phyloP scores from a whole-genome alignment of 2,797 vertebrate genomes.

The Novumbra hubbsi region DNA sequence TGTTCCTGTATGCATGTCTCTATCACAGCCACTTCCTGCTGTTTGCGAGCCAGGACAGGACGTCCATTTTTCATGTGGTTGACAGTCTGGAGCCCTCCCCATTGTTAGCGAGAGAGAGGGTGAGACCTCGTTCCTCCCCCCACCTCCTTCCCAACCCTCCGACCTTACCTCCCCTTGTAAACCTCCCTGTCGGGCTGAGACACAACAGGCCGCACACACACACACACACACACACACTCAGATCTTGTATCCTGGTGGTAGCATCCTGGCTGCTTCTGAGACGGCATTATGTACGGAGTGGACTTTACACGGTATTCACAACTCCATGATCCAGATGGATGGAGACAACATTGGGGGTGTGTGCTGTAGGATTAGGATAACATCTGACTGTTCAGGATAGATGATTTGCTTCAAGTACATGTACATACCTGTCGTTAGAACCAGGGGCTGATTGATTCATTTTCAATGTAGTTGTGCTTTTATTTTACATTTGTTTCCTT shows the following conservation, averaged over 20 bases:
- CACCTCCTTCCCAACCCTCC: conserved; percentile 15
- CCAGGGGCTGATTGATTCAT: neutral
- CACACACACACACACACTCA: neutral
- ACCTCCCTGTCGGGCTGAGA: conserved; percentile 19
- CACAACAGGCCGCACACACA: neutral
- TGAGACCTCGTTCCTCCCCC: conserved; percentile 10
- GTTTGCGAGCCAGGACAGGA: conserved; percentile 60
- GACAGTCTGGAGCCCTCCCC: conserved; percentile 54
- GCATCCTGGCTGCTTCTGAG: neutral
- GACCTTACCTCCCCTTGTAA: conserved; percentile 20
- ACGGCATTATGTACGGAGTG: neutral
- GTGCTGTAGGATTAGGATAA: neutral
- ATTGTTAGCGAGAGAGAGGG: conserved; percentile 50
- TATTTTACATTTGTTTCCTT: neutral
- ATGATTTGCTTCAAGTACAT: neutral
- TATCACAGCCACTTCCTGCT: conserved; percentile 53
- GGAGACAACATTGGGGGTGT: neutral
- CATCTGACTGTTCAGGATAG: neutral
- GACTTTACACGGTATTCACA: neutral
- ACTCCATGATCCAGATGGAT: neutral
- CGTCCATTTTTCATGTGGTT: conserved; percentile 58
- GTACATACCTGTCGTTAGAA: neutral
- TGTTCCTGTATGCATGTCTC: conserved; percentile 9
- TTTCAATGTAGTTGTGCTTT: neutral
- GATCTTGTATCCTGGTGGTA: neutral